These are phyloP conservation scores for Leptogaster cylindrica DNA, from an alignment of 2,888 invertebrate genomes.

Conservation along the genomic window DNA sequence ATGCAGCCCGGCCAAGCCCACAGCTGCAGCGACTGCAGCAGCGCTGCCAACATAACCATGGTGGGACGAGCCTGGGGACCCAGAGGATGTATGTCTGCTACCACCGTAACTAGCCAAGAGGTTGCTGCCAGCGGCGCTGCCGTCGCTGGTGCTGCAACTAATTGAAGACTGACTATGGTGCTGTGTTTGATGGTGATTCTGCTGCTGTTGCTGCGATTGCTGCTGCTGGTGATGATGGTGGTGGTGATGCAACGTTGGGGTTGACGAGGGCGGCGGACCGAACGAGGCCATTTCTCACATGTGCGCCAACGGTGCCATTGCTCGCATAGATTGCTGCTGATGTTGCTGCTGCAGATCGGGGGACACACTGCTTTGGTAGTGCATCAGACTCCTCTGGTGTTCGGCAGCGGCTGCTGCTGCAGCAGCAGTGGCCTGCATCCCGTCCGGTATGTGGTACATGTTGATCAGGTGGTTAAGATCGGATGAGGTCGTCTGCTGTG, in stretches of 20 bases:
- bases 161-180: slow-evolving; percentile 51
- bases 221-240: slow-evolving; percentile 42
- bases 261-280: slow-evolving; percentile 44
- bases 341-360: slow-evolving; percentile 59
- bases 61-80: slow-evolving; percentile 43
- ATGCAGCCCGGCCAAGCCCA: slow-evolving; percentile 40
- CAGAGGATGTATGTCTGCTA: slow-evolving; percentile 4
- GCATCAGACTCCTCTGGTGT: slow-evolving; percentile 60
- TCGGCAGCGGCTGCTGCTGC: slow-evolving; percentile 54
- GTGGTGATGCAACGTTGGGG: slow-evolving; percentile 42
- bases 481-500: slow-evolving; percentile 61
- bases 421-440: slow-evolving; percentile 66
- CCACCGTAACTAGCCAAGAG: slow-evolving; percentile 47
- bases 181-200: slow-evolving; percentile 50
- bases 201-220: slow-evolving; percentile 43
- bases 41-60: slow-evolving; percentile 55
- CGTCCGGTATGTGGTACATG: slow-evolving; percentile 72
- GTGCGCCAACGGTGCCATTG: slow-evolving; percentile 62
- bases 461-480: slow-evolving; percentile 72
- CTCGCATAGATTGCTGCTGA: slow-evolving; percentile 61
- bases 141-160: slow-evolving; percentile 44
- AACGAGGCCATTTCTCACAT: slow-evolving; percentile 63
- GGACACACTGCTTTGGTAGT: slow-evolving; percentile 60
- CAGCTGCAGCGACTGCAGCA: slow-evolving; percentile 54
- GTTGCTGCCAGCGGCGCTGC: slow-evolving; percentile 44